Evolutionary conservation across 2,113 vertebrate species (phyloP), one percentile per base, ranked within the genome.

Genomic region (Mastomys natalensis): DNA sequence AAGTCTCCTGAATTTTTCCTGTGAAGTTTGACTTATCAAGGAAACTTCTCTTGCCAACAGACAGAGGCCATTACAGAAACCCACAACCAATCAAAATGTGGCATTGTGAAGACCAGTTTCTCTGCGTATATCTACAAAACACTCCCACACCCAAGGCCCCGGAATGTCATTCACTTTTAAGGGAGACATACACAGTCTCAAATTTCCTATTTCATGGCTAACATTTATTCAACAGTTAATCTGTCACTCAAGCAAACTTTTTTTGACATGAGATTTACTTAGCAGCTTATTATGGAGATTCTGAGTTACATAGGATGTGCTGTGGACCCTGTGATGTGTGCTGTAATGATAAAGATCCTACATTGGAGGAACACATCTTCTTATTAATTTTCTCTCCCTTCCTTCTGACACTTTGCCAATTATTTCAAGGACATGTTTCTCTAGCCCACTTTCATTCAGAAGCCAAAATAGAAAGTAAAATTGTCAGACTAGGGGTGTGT

Each of bases 121-220:
- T 78, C 15, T 5, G 76, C 29, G 15, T 7, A 78, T 29, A 78
- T 51, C 76, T 51, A 53, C 48, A 78, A 51, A 51, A 78, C 7
- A 37, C 76, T 78, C 31, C 48, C 31, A 78, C 31, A 53, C 48
- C 76, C 48, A 53, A 53, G 76, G 48, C 48, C 19, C 31, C 53
- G 76, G 76, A 53, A 91, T 31, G 80, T 51, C 89, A 74, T 78
- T 95, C 34, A 84, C 51, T 24, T 68, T 78, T 17, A 86, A 74
- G 43, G 10, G 40, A 91, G 15, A 16, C 64, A 76, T 86, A 31
- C 13, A 66, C 13, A 73, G 76, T 95, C n/a, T 64, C 60, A 72
- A 77, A 29, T 64, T 87, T 40, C 85, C 3, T 73, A n/a, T 84
- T 6, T 78, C 51, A 55, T 45, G 45, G 37, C 66, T 68, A 58